Base-by-base conservation (phyloP, 2,888 invertebrate species). In the Acrobeloides nanus region DNA sequence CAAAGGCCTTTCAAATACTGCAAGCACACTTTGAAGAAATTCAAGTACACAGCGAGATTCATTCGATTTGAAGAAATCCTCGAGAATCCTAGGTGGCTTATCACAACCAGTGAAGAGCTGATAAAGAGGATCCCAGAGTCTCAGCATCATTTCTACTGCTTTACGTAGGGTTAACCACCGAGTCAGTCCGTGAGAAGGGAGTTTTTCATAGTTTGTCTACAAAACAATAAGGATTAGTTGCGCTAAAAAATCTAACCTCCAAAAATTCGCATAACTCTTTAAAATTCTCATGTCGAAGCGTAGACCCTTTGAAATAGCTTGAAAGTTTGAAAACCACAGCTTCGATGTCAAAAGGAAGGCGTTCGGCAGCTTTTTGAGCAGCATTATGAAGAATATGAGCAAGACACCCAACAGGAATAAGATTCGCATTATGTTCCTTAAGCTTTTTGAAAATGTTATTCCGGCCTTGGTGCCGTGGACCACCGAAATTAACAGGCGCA, bases 371-470 rank as follows among this genome's bases (percentile, higher is more conserved):
- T 6, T 33, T 33, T 20, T 33, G 4, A 4, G 33, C 4, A 33
- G 33, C 33, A 33, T 33, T 6, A 6, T 33, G 6, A 6, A 33
- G 33, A 5, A 33, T 33, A 6, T 33, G 33, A 6, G 33, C 33
- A 18, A 20, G 33, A 6, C 33, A 33, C 17, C 23, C 33, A 20
- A 33, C 6, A 2, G 21, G 21, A 3, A 38, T 38, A 15, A 38
- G n/a, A 23, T 38, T 38, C 4, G 15, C 27, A 17, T 15, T 20
- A 17, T 38, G 38, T 23, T 25, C 17, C 15, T 38, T 38, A 8
- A 38, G 23, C 17, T 38, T 38, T n/a, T 23, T 26, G 27, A 38
- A 38, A 15, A 38, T 15, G n/a, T 38, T 20, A 15, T 33, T 33
- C 20, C 18, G 33, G 4, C 33, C 33, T 33, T 33, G 33, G 4